These are phyloP conservation scores for Diachasma alloeum DNA, from an alignment of 1,140 invertebrate genomes.

Conservation along the genomic window DNA sequence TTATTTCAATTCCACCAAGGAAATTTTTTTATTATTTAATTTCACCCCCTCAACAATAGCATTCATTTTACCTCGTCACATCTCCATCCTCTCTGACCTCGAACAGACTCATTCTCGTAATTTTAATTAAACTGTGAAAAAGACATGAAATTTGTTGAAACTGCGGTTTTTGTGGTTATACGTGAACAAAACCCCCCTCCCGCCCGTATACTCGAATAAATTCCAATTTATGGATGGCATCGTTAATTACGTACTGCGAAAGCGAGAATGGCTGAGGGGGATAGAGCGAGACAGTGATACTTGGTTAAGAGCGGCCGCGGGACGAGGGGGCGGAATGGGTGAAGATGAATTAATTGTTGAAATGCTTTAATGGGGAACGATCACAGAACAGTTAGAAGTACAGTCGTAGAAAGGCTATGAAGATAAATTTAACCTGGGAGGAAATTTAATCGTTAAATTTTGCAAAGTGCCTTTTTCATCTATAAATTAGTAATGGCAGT, in stretches of 20 bases:
- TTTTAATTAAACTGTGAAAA: constrained; percentile 12
- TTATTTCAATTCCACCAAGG: not conserved
- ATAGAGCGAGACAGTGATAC: not conserved
- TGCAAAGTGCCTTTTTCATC: not conserved
- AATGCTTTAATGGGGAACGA: not conserved
- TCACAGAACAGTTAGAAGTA: constrained; percentile 23
- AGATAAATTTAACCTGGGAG: constrained; percentile 13
- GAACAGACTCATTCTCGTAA: not conserved
- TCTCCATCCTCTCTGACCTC: not conserved
- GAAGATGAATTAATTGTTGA: constrained; percentile 12
- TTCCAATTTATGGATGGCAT: constrained; percentile 11
- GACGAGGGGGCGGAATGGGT: not conserved
- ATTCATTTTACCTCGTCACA: not conserved
- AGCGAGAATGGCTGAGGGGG: not conserved
- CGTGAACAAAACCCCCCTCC: not conserved
- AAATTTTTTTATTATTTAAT: not conserved
- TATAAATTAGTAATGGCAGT: not conserved
- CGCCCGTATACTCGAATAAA: not conserved
- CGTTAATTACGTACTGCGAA: constrained; percentile 18
- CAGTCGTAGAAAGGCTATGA: not conserved
- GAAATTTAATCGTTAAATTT: not conserved
- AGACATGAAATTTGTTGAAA: constrained; percentile 8
- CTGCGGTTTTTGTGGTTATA: constrained; percentile 32
- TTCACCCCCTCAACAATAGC: not conserved
- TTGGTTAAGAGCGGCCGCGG: not conserved